phyloP scores from a whole-genome alignment of 1,140 invertebrate species.

The Thrips palmi region DNA sequence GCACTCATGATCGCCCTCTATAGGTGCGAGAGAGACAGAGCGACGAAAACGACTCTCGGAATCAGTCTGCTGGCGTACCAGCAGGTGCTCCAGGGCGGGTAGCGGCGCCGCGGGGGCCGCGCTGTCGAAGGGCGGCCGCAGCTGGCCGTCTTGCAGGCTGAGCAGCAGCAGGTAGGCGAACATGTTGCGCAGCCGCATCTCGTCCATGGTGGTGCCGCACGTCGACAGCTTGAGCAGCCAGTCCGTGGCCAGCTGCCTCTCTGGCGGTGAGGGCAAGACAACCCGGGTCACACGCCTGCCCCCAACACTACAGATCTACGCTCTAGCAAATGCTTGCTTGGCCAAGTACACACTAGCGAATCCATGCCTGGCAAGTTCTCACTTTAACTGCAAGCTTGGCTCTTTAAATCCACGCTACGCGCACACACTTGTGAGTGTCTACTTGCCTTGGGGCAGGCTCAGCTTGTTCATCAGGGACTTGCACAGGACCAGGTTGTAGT shows the following conservation, averaged over 20 bases:
- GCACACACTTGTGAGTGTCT: background rate
- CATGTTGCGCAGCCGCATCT: slow-evolving; percentile 14
- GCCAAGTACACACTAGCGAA: no score
- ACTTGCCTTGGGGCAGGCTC: slow-evolving; percentile 19
- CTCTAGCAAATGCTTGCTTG: no score
- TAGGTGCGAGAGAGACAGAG: no score
- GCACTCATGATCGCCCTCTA: no score
- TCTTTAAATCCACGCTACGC: no score
- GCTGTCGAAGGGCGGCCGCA: slow-evolving; percentile 14
- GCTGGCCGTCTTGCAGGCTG: slow-evolving; percentile 11
- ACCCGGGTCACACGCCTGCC: no score
- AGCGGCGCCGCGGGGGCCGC: slow-evolving; percentile 11
- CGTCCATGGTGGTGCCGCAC: slow-evolving; percentile 10
- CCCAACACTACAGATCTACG: no score
- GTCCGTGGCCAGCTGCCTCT: slow-evolving; percentile 11
- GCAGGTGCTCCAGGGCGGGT: no score
- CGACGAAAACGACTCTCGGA: no score
- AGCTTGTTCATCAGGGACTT: slow-evolving; percentile 24
- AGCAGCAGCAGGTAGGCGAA: slow-evolving; percentile 13
- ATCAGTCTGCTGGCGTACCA: no score
- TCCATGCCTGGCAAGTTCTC: no score
- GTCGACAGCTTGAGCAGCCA: slow-evolving; percentile 14
- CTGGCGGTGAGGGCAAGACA: slow-evolving; percentile 7
- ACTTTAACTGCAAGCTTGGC: no score
- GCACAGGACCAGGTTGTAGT: slow-evolving; percentile 25